Evolutionary conservation across 2,113 vertebrate genomes (phyloP).

Genomic region (Emydura subglobosa): DNA sequence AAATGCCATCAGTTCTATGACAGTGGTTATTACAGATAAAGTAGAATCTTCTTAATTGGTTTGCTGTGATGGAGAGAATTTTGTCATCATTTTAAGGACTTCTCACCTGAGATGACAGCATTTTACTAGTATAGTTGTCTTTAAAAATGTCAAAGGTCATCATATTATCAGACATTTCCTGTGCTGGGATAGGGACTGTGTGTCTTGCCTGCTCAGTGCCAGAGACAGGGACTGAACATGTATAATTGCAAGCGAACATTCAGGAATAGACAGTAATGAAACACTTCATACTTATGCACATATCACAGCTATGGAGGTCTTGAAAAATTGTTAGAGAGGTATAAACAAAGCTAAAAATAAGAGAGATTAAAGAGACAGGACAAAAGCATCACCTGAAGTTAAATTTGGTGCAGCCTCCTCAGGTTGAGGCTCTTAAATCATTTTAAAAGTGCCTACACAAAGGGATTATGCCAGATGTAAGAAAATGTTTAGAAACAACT

Average conservation of each 20-base stretch:
- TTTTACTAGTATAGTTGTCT: not conserved
- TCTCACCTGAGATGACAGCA: not conserved
- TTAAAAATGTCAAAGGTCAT: not conserved
- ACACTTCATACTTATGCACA: conserved; percentile 17
- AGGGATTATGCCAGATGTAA: not conserved
- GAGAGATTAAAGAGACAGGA: not conserved
- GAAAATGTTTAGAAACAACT: not conserved
- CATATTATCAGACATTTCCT: not conserved
- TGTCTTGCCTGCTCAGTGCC: not conserved
- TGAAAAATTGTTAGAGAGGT: not conserved
- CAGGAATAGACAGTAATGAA: not conserved
- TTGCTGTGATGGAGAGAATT: not conserved
- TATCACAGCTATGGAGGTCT: conserved; percentile 20
- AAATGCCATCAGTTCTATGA: not conserved
- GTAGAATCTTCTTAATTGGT: not conserved
- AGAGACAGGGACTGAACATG: not conserved
- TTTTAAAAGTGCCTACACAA: not conserved
- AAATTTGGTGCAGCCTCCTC: not conserved
- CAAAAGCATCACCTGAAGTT: not conserved
- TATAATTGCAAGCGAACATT: not conserved
- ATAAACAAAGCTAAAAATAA: not conserved
- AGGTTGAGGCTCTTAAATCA: not conserved
- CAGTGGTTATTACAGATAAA: not conserved
- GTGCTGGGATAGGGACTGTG: not conserved
- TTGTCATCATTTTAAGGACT: not conserved